Conservation (phyloP, 2,797 vertebrate genomes). For the Chaetophractus vellerosus region DNA sequence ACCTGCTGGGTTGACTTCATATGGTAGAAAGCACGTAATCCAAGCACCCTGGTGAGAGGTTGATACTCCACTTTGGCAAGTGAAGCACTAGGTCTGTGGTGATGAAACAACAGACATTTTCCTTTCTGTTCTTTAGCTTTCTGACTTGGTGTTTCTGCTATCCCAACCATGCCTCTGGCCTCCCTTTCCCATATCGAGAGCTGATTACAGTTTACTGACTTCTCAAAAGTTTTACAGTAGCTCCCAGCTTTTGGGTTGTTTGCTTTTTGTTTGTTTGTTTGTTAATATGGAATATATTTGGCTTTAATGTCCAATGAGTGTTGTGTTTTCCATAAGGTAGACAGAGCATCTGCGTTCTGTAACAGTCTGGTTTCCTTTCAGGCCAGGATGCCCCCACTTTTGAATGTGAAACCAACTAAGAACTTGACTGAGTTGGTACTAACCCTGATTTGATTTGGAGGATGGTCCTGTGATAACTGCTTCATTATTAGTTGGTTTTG, state of each 20-base stretch:
- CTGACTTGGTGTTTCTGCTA: neutral
- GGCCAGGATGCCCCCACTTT: neutral
- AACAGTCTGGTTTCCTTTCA: neutral
- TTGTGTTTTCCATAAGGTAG: neutral
- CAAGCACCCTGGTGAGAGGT: neutral
- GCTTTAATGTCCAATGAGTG: neutral
- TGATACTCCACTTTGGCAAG: neutral
- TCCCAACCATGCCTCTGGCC: neutral
- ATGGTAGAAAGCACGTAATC: neutral
- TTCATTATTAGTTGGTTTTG: neutral
- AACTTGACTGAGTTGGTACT: neutral
- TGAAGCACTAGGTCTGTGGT: neutral
- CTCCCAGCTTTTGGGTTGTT: neutral
- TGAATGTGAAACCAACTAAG: neutral
- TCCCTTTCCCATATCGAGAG: neutral
- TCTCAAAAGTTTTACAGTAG: neutral
- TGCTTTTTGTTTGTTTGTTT: neutral
- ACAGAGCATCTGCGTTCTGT: neutral
- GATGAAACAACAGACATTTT: neutral
- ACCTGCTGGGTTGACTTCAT: neutral
- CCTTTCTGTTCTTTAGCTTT: neutral
- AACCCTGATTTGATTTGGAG: neutral
- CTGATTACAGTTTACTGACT: neutral
- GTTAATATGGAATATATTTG: neutral
- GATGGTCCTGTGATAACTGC: neutral